Conservation (phyloP, 2,888 invertebrate genomes). For the Nineta flava region DNA sequence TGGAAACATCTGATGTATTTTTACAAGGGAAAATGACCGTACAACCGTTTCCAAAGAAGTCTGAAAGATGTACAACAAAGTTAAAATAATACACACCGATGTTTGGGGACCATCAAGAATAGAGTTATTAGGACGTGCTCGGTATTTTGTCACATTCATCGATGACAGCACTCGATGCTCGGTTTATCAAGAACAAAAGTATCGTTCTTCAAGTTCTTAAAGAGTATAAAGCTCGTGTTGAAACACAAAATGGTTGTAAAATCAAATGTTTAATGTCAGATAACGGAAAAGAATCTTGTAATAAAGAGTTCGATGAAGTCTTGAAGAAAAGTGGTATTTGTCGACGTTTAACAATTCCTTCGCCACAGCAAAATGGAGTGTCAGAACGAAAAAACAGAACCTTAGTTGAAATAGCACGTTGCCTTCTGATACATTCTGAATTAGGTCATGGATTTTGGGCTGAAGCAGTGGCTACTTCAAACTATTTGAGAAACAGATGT, state of each 20-base stretch:
- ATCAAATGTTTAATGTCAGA: constrained; percentile 12
- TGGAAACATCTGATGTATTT: constrained; percentile 9
- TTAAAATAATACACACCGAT: constrained; percentile 12
- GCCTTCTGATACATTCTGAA: background rate
- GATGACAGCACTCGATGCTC: constrained; percentile 9
- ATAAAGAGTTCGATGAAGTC: constrained; percentile 11
- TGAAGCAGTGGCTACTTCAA: constrained; percentile 6
- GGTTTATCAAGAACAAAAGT: constrained; percentile 6
- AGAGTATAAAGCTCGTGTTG: constrained; percentile 4
- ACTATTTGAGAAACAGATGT: constrained; percentile 8
- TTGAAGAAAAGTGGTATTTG: constrained; percentile 16
- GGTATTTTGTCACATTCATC: constrained; percentile 10
- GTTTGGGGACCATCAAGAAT: constrained; percentile 9
- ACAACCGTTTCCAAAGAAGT: constrained; percentile 7
- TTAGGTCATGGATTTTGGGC: constrained; percentile 6
- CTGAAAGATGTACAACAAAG: constrained; percentile 5
- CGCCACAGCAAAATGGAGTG: constrained; percentile 20
- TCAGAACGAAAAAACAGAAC: constrained; percentile 12
- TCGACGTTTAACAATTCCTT: constrained; percentile 16
- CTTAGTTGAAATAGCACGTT: background rate
- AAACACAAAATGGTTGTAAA: constrained; percentile 11
- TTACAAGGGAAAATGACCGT: constrained; percentile 9
- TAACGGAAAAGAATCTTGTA: constrained; percentile 12
- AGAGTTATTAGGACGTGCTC: constrained; percentile 9
- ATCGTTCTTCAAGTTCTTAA: constrained; percentile 7